Base-by-base conservation (phyloP, 2,888 invertebrate species). In the Diplazon laetatorius region DNA sequence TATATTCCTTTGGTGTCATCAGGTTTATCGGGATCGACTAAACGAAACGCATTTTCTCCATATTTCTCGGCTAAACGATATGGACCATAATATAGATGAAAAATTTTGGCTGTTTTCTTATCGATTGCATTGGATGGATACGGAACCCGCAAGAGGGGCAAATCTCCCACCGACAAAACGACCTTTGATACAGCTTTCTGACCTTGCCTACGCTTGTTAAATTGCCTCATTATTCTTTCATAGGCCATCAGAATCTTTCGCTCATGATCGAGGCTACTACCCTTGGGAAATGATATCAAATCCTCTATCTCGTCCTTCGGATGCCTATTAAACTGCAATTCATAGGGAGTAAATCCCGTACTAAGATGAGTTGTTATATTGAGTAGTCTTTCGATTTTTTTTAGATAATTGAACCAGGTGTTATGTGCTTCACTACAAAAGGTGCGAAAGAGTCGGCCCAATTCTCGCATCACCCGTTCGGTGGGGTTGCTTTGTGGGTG, bases 401-500 rank as follows among this genome's bases (percentile, higher is more conserved):
- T 9, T 5, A 76, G 14, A 20, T 37, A 30, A 12, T 22, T n/a
- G 0, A 22, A 55, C 73, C 73, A 73, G 0, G 4, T 16, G 0
- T 16, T 22, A 25, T 73, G 73, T 20, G 25, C 14, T 0, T 20
- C 39, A 10, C 6, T 0, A 44, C 73, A 73, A 10, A 50, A 65
- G 1, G 44, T 65, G 0, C 63, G 50, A n/a, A 63, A 73, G 0
- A 63, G 46, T 16, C 57, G 35, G 0, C 70, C 76, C 0, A 76
- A 12, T 39, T 76, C 76, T 9, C 65, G 20, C 70, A 70, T 70
- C 0, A 70, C 35, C 10, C 65, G 14, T 25, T 76, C 70, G 4
- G 76, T 70, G 0, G 70, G 76, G 48, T 76, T 70, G 0, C 57
- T 57, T 50, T 76, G 63, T 0, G 76, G 70, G 39, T 76, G 76